phyloP scores from a whole-genome alignment of 2,888 invertebrate species.

The Diaprepes abbreviatus region DNA sequence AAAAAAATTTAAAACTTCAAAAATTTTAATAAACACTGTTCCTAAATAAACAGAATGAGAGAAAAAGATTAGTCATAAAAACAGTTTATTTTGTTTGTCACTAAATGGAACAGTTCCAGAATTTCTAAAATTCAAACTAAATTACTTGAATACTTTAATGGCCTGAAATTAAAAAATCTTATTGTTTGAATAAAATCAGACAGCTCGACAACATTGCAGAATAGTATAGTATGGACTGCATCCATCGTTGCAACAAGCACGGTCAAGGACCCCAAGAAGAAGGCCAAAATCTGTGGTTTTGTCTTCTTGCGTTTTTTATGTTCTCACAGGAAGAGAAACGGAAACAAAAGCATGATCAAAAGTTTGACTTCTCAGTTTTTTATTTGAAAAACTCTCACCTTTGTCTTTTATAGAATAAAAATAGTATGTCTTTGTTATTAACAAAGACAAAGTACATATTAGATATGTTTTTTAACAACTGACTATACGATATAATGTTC shows the following conservation, averaged over 20 bases:
- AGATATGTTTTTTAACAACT: too few species aligned
- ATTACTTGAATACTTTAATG: too few species aligned
- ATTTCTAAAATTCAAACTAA: too few species aligned
- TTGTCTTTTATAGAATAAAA: conserved; percentile 1
- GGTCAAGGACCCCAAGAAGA: conserved; percentile 48
- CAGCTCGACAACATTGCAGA: conserved; percentile 29
- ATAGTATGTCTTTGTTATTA: not conserved
- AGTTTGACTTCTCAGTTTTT: conserved; percentile 2
- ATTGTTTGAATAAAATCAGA: too few species aligned
- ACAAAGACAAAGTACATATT: not conserved
- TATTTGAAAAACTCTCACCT: conserved; percentile 17
- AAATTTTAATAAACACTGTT: too few species aligned
- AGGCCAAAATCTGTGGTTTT: conserved; percentile 46
- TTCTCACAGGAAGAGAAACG: conserved; percentile 39
- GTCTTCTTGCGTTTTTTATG: conserved; percentile 39
- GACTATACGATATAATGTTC: too few species aligned
- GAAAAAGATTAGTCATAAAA: too few species aligned
- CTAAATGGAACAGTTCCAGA: too few species aligned
- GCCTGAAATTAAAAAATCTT: too few species aligned
- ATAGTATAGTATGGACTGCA: conserved; percentile 25
- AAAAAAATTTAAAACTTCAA: too few species aligned
- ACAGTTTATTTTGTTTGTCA: too few species aligned
- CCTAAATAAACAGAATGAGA: too few species aligned
- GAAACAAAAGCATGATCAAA: conserved; percentile 26
- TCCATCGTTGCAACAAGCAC: conserved; percentile 41